phyloP scores from a whole-genome alignment of 2,113 vertebrate genomes.

The Ploceus nigricollis region DNA sequence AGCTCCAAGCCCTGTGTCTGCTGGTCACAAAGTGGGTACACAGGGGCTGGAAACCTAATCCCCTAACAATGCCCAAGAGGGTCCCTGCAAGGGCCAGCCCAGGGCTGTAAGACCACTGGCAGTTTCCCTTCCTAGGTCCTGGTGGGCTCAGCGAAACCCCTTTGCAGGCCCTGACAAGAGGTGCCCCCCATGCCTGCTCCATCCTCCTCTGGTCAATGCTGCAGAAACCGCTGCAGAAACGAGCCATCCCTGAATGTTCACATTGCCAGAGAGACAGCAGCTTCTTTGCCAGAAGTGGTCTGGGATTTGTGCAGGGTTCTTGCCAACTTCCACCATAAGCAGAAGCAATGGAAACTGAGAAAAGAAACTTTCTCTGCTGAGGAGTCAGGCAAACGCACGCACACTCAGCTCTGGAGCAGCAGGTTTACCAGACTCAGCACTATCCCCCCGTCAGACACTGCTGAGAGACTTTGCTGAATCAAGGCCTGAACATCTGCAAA shows the following conservation, averaged over 20 bases:
- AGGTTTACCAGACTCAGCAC: neutral
- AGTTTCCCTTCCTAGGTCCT: neutral
- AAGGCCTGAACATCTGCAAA: slow-evolving; percentile 14
- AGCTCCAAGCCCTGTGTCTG: neutral
- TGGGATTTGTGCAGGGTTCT: neutral
- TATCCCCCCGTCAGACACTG: neutral
- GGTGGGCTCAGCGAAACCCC: neutral
- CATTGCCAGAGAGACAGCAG: neutral
- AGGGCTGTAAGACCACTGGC: neutral
- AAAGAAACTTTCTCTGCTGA: neutral
- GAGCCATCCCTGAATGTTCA: neutral
- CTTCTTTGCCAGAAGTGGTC: neutral
- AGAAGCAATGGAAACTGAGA: neutral
- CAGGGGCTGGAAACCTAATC: neutral
- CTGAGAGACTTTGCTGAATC: slow-evolving; percentile 5
- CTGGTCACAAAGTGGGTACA: neutral
- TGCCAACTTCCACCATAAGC: neutral
- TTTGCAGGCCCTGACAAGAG: too few species aligned
- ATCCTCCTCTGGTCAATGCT: neutral
- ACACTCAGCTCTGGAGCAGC: neutral
- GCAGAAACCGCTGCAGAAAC: accelerated
- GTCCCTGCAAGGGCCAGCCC: neutral
- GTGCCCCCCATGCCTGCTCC: accelerated
- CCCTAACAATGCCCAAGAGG: accelerated
- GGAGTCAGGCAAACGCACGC: neutral